Evolutionary conservation across 2,888 invertebrate genomes (phyloP).

Genomic region (Sesamia inferens): DNA sequence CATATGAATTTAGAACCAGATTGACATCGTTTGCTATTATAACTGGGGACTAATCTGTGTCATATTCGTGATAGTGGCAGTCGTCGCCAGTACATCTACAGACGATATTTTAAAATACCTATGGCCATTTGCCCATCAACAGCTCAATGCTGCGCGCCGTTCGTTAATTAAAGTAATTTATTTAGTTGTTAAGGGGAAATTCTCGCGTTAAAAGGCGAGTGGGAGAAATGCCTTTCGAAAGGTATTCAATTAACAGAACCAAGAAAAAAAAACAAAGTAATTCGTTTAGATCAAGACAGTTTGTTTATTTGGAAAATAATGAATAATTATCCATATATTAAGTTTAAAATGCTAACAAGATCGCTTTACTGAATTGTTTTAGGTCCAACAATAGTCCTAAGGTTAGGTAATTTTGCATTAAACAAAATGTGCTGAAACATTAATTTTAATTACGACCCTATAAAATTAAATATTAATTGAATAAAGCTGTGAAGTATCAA

Average conservation of each 20-base stretch:
- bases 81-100: constrained; percentile 41
- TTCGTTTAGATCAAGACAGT: neutral
- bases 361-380: neutral
- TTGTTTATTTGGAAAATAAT: neutral
- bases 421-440: constrained; percentile 11
- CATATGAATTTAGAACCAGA: neutral
- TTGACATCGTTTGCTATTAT: constrained; percentile 7
- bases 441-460: neutral
- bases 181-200: constrained; percentile 44
- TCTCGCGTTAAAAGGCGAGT: constrained; percentile 21
- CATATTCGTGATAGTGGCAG: constrained; percentile 32
- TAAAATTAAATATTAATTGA: neutral
- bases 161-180: constrained; percentile 67
- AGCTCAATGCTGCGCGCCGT: constrained; percentile 53
- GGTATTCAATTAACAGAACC: constrained; percentile 1
- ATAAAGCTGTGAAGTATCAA: neutral
- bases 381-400: neutral
- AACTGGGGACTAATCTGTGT: constrained; percentile 5
- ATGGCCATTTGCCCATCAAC: constrained; percentile 62
- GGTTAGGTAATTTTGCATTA: neutral
- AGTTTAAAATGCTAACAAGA: neutral
- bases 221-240: constrained; percentile 5
- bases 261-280: neutral
- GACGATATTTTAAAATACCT: constrained; percentile 55
- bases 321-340: too few species aligned